Base-by-base conservation (phyloP, 35 echinoderm and acorn worm genomes). In the Apostichopus californicus region DNA sequence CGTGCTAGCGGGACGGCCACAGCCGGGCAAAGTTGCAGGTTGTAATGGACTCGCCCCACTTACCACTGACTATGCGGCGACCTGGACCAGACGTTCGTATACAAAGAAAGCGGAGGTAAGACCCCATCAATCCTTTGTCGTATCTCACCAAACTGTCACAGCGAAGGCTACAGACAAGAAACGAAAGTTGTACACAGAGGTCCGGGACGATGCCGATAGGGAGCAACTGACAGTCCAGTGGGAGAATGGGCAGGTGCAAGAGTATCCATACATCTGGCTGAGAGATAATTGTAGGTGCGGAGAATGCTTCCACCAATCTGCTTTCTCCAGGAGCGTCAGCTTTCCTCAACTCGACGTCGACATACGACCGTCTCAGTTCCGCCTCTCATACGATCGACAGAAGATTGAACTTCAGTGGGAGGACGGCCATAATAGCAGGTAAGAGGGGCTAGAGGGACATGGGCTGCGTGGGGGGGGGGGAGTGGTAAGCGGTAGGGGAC, bases 241-340 rank as follows among this genome's bases (percentile, higher is more conserved):
- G 93, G 26, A 63, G 15, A 90, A 94, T 25, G 93, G 90, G 0
- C 71, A 94, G 15, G 56, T 66, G 5, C 92, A 95, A 1, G 78
- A 78, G 18, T 98, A 95, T 87, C 95, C 95, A 2, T 98, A 96
- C 77, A 90, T 93, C 9, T 98, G 97, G 97, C 64, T 98, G 5
- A 86, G 97, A 63, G 97, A 98, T 77, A 98, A 98, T 80, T 98
- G 97, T 46, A 79, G 81, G 5, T 98, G 97, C 58, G 75, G 73
- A 5, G 56, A 80, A 54, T 98, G 97, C 78, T 98, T 94, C 55
- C 90, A 96, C 55, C 55, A 86, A 3, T 73, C 80, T 20, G 55
- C 90, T 20, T 73, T 87, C 5, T 94, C 94, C 3, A 60, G 95
- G 14, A 79, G 93, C n/a, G 73, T 96, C 28, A 89, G 82, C 22